Evolutionary conservation across 2,113 vertebrate species (phyloP), one percentile per base, ranked within the genome.

Genomic region (Hystrix brachyura): DNA sequence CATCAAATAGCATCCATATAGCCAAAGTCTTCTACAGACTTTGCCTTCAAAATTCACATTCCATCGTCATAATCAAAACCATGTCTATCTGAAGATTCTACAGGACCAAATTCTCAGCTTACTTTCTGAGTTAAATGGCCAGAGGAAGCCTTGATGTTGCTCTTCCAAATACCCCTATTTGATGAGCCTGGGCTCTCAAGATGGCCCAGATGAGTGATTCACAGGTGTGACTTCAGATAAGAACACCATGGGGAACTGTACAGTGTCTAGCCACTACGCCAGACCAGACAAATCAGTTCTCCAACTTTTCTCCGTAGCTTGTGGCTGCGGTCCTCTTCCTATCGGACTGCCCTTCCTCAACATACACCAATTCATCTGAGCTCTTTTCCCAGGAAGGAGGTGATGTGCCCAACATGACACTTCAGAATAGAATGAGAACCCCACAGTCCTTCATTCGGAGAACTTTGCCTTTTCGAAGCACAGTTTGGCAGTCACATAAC

Each of bases 11-110:
- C 98, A 98, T 99, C 99, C 99, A 99, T 38, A 38, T 38, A 38
- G 38, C 38, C 38, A 38, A 38, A 38, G 83, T 99, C 98, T 67
- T 99, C 99, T 99, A 99, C 99, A 97, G 99, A 99, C 64, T 99
- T 97, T 99, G 99, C 46, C 99, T 99, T 85, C 99, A 99, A 1
- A 99, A 99, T 10, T 99, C 99, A 53, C 99, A 99, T 90, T 99
- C 99, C 60, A 99, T 99, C 0, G 99, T 99, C 99, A 99, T 99
- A 95, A 99, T 99, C 97, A 99, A 98, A 84, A 99, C 99, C 99
- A 99, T 99, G 95, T 99, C 99, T 76, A 99, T 98, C 74, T 99
- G 99, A 88, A 98, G 98, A 79, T 98, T 99, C 99, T 98, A 99
- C 0, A 99, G 99, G 8, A 99, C 99, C 55, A 99, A 95, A 46